Conservation (phyloP, 2,797 vertebrate species). For the Oophaga sylvatica region DNA sequence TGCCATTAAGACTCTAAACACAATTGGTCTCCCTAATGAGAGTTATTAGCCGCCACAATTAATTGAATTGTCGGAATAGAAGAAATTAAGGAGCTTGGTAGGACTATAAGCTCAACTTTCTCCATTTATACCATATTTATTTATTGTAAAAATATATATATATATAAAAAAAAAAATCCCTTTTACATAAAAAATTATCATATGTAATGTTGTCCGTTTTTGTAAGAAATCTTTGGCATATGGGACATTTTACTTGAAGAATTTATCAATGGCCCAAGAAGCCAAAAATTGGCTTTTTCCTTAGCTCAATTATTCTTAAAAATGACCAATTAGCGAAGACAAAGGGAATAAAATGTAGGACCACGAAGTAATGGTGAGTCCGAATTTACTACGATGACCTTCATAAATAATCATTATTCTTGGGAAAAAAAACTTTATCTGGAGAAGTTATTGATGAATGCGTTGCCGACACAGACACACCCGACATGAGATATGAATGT, state of each 20-base stretch:
- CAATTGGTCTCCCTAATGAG: too few species aligned
- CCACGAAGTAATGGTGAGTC: conserved; percentile 4
- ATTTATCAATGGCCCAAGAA: not conserved
- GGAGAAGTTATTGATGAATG: not conserved
- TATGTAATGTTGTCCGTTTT: not conserved
- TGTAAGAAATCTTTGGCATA: not conserved
- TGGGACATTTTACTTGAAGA: not conserved
- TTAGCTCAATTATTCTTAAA: conserved; percentile 7
- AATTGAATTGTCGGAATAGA: too few species aligned
- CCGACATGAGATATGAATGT: conserved; percentile 42
- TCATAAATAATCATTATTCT: conserved; percentile 9
- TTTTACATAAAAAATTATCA: too few species aligned
- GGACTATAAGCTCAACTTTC: too few species aligned
- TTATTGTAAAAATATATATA: too few species aligned
- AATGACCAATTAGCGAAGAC: conserved; percentile 28
- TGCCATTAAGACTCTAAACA: too few species aligned
- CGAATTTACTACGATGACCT: not conserved
- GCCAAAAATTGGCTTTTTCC: not conserved
- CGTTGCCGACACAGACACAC: conserved; percentile 21
- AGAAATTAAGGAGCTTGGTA: too few species aligned
- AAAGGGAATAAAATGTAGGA: conserved; percentile 9
- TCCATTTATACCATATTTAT: too few species aligned
- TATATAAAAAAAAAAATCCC: too few species aligned
- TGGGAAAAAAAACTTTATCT: not conserved
- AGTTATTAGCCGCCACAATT: too few species aligned